Evolutionary conservation across 2,888 invertebrate species (phyloP).

Genomic region (Metallyticus violacea): DNA sequence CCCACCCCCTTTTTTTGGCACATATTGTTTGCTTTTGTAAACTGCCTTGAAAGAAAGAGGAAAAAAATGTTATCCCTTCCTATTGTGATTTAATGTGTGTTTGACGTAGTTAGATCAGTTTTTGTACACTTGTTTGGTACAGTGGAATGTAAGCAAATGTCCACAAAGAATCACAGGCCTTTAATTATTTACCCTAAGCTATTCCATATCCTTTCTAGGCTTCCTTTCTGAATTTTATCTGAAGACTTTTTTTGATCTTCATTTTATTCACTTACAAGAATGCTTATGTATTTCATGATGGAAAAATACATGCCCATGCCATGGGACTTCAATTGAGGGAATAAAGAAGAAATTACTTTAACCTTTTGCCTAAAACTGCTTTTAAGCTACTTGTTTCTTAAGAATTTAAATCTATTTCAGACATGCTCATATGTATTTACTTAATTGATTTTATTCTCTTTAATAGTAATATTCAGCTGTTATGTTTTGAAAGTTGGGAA

Average conservation of each 20-base stretch:
- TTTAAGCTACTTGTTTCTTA: no score
- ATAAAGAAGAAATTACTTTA: no score
- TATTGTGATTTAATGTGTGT: conserved; percentile 21
- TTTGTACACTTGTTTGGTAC: conserved; percentile 35
- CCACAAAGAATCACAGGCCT: conserved; percentile 13
- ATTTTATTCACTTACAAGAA: not conserved
- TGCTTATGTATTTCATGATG: not conserved
- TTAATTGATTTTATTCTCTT: no score
- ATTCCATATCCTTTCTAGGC: not conserved
- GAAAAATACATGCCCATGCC: no score
- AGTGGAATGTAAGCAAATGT: conserved; percentile 30
- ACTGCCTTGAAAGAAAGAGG: conserved; percentile 16
- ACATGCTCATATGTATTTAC: no score
- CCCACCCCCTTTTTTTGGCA: not conserved
- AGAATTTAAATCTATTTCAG: no score
- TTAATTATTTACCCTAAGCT: not conserved
- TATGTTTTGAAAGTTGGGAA: no score
- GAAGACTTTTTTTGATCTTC: no score
- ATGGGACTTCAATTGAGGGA: no score
- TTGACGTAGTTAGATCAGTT: conserved; percentile 32
- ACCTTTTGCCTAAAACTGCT: no score
- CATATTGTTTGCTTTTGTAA: conserved; percentile 8
- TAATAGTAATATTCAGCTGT: no score
- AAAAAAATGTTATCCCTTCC: not conserved
- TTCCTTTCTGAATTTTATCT: not conserved